These are phyloP conservation scores for Heloderma charlesbogerti DNA, from an alignment of 2,113 vertebrate genomes.

Conservation along the genomic window DNA sequence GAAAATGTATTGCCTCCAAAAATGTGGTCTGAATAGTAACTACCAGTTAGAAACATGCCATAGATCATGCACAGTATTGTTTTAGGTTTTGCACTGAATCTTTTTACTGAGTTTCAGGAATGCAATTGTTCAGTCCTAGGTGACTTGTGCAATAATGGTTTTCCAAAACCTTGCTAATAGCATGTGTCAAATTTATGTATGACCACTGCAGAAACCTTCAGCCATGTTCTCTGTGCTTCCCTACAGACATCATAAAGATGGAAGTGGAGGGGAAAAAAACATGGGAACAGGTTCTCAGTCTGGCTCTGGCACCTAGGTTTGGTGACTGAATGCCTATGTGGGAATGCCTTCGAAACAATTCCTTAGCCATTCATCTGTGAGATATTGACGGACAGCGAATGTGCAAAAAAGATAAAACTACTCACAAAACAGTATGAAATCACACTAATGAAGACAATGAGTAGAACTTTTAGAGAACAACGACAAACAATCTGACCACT, in stretches of 20 bases:
- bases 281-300: background rate
- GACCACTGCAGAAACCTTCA: slow-evolving; percentile 8
- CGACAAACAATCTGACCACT: background rate
- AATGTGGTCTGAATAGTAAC: slow-evolving; percentile 11
- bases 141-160: background rate
- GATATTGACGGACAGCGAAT: background rate
- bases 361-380: background rate
- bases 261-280: background rate
- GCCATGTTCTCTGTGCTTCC: background rate
- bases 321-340: background rate
- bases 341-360: background rate
- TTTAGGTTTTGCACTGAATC: background rate
- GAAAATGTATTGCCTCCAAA: background rate
- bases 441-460: background rate
- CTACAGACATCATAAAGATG: background rate
- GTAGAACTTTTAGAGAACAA: background rate
- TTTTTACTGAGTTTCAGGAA: background rate
- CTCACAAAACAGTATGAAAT: background rate
- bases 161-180: background rate
- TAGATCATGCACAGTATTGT: background rate
- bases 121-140: background rate
- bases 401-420: no score
- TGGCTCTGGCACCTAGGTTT: background rate
- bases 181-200: background rate
- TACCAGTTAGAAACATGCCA: background rate